Evolutionary conservation across 2,888 invertebrate genomes (phyloP), one percentile per base, ranked within the genome.

Genomic region (Aphidoletes aphidimyza): DNA sequence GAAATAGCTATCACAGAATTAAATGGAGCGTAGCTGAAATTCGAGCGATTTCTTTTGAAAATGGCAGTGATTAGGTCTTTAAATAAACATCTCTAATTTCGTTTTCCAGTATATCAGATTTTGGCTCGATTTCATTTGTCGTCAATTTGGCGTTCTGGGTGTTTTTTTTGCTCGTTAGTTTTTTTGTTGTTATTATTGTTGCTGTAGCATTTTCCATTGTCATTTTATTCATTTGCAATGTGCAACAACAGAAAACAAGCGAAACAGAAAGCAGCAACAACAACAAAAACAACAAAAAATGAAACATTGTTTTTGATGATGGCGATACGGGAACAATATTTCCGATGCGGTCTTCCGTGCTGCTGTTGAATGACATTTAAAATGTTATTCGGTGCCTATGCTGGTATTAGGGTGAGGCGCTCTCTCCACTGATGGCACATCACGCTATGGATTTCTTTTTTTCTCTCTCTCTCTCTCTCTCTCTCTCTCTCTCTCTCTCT

Each of bases 301-400:
- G 54, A 54, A 54, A 54, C 54, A 54, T 54, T 54, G 54, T 54
- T 54, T 54, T 54, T 22, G 54, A 54, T 54, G 54, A 54, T 54
- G 22, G 22, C 54, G 54, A 54, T 54, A 54, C 9, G 54, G 22
- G 54, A 9, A 54, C 22, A 54, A 54, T 54, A 14, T 54, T 54
- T 54, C 54, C 54, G 54, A 54, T 22, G 54, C 54, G 54, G 22
- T 54, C 54, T 54, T 54, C 22, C n/a, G 22, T 54, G 54, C 54
- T 54, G 54, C 47, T 54, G 22, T 22, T 54, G 54, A 54, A 54
- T 54, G 54, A 54, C 22, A 54, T 54, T 54, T 22, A 54, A 54
- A 54, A 54, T 54, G 54, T 54, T n/a, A 54, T 54, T 22, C 3
- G 22, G 54, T 54, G 54, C 22, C 54, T 54, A 54, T 54, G 5